These are phyloP conservation scores for Vireo altiloquus DNA, from an alignment of 2,113 vertebrate genomes.

Conservation along the genomic window DNA sequence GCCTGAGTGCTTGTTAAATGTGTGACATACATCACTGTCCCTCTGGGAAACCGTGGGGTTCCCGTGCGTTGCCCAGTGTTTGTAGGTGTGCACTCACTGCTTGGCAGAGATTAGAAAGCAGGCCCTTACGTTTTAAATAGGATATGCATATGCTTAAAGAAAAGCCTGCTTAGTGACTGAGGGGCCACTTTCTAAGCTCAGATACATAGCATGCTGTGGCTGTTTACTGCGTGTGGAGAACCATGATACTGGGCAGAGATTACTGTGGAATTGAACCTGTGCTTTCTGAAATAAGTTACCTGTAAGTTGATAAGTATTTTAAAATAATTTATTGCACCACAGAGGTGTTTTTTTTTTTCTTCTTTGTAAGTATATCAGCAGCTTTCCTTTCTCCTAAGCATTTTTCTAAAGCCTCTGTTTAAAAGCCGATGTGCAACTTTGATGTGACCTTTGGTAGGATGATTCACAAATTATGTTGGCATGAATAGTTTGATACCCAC, in stretches of 20 bases:
- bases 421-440: not conserved
- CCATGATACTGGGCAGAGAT: not conserved
- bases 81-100: not conserved
- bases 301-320: not conserved
- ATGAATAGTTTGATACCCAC: not conserved
- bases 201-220: not conserved
- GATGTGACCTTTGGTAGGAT: slow-evolving; percentile 24
- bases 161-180: not conserved
- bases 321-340: not conserved
- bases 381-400: not conserved
- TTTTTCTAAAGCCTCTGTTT: not conserved
- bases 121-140: not conserved
- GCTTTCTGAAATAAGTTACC: not conserved
- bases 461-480: slow-evolving; percentile 28
- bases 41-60: not conserved
- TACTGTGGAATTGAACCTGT: not conserved
- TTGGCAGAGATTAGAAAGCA: not conserved
- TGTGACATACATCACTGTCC: not conserved
- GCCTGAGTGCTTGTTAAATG: not conserved
- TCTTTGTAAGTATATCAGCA: not conserved
- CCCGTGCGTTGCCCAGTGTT: not conserved
- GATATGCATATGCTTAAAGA: not conserved
- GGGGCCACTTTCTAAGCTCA: not conserved
- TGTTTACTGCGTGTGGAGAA: not conserved
- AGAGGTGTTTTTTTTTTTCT: not conserved